Evolutionary conservation across 1,140 invertebrate genomes (phyloP).

Genomic region (Diploscapter pachys): DNA sequence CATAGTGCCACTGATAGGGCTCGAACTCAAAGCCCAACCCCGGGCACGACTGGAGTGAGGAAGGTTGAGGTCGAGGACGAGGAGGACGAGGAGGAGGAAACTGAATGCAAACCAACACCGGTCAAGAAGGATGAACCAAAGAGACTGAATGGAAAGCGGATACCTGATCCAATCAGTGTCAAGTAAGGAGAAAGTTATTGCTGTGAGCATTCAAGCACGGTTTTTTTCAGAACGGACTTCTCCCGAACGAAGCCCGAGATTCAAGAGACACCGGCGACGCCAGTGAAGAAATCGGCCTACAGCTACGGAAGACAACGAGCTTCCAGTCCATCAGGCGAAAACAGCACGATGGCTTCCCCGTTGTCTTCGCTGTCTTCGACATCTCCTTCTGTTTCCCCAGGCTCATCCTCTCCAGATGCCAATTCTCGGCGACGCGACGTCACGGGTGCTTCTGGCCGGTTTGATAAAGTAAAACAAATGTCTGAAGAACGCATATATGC

Average conservation of each 20-base stretch:
- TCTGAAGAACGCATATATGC: not conserved
- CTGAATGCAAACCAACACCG: not conserved
- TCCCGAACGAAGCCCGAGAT: conserved; percentile 23
- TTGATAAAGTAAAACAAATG: conserved; percentile 20
- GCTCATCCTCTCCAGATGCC: conserved; percentile 15
- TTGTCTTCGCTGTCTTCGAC: conserved; percentile 29
- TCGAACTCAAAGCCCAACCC: not conserved
- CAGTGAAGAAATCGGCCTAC: conserved; percentile 21
- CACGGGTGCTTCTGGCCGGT: conserved; percentile 3
- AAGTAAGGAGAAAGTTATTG: conserved; percentile 4
- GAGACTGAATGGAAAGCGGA: not conserved
- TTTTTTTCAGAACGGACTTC: not conserved
- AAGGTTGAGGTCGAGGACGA: conserved; percentile 12
- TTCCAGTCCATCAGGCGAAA: conserved; percentile 14
- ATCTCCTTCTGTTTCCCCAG: conserved; percentile 23
- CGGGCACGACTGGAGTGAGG: not conserved
- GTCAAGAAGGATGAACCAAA: conserved; percentile 3
- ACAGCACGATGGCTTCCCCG: conserved; percentile 9
- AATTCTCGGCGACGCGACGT: conserved; percentile 6
- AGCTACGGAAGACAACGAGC: conserved; percentile 5
- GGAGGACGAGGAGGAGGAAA: not conserved
- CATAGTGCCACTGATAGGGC: not conserved
- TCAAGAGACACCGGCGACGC: conserved; percentile 30
- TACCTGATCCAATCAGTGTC: conserved; percentile 12
- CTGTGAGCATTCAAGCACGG: not conserved